Percentiles rank a stretch among this genome's conserved stretches.
Evolutionary conservation across 1,140 invertebrate species (phyloP).

Genomic region (Cataglyphis hispanica): DNA sequence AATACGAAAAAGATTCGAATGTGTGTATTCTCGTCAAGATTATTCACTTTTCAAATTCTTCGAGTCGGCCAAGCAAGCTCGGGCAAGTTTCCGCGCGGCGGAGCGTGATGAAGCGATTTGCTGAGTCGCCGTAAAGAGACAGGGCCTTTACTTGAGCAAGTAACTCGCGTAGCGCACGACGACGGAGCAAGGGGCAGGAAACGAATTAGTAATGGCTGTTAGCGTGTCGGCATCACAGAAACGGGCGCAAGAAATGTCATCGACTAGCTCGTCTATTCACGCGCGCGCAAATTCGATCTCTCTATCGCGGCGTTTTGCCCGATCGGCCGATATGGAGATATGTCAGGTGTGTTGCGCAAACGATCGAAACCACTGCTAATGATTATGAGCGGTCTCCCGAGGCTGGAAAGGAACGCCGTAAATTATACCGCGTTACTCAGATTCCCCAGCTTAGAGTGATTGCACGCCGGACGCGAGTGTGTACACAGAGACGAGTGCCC

Average conservation of each 20-base stretch:
- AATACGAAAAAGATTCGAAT: background rate
- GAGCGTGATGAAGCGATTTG: slow-evolving; percentile 57
- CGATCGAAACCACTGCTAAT: slow-evolving; percentile 45
- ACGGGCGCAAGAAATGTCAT: slow-evolving; percentile 62
- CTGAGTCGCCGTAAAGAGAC: slow-evolving; percentile 56
- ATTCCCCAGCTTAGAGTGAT: slow-evolving; percentile 42
- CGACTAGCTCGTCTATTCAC: slow-evolving; percentile 39
- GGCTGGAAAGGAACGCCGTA: slow-evolving; percentile 35
- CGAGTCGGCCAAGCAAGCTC: slow-evolving; percentile 18
- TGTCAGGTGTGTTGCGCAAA: slow-evolving; percentile 27
- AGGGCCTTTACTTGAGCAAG: slow-evolving; percentile 24
- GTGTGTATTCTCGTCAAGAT: background rate
- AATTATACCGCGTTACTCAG: slow-evolving; percentile 48
- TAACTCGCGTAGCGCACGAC: slow-evolving; percentile 24
- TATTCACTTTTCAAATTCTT: slow-evolving; percentile 6
- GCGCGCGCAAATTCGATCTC: slow-evolving; percentile 11
- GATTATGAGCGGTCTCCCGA: slow-evolving; percentile 37
- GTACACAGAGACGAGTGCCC: background rate
- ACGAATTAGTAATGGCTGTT: slow-evolving; percentile 62
- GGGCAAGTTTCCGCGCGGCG: slow-evolving; percentile 29
- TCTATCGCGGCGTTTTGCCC: slow-evolving; percentile 32
- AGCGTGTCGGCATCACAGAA: slow-evolving; percentile 39
- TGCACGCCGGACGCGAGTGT: background rate
- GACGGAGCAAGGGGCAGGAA: background rate
- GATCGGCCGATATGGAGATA: slow-evolving; percentile 43